phyloP scores from a whole-genome alignment of 2,113 vertebrate genomes.

The Carassius gibelio region DNA sequence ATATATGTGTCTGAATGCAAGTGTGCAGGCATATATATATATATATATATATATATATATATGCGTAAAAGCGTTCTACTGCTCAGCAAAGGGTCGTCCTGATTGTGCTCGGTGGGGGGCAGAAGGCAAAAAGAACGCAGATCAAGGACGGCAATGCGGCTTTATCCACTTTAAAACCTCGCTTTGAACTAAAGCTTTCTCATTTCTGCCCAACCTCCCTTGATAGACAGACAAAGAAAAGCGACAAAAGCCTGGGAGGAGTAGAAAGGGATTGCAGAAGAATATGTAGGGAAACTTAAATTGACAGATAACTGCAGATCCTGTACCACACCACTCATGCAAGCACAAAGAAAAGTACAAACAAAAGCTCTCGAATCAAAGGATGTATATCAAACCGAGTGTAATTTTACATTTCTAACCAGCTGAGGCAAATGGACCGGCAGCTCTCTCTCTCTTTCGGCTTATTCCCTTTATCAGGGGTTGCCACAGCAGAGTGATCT shows the following conservation, averaged over 20 bases:
- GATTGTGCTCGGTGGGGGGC: slow-evolving; percentile 28
- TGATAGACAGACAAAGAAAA: slow-evolving; percentile 3
- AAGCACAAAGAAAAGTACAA: slow-evolving; percentile 25
- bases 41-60: neutral
- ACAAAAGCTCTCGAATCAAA: slow-evolving; percentile 36
- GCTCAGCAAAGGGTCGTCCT: neutral
- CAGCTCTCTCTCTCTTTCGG: too few relatives aligned
- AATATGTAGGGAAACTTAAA: neutral
- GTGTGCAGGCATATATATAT: neutral
- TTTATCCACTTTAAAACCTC: slow-evolving; percentile 17
- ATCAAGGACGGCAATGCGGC: neutral
- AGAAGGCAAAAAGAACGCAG: neutral
- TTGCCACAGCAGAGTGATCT: too few relatives aligned
- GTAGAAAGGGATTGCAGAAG: neutral
- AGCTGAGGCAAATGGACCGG: neutral
- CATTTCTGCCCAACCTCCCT: neutral
- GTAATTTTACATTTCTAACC: neutral
- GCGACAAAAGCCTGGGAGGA: slow-evolving; percentile 18
- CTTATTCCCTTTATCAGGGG: too few relatives aligned
- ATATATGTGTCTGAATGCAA: slow-evolving; percentile 3
- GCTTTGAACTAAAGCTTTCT: slow-evolving; percentile 31
- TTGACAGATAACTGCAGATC: slow-evolving; percentile 29
- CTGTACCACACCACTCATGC: slow-evolving; percentile 27
- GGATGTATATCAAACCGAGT: slow-evolving; percentile 6
- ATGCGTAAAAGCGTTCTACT: neutral